phyloP scores from a whole-genome alignment of 2,797 vertebrate genomes.

The Parauchenoglanis punctatus region DNA sequence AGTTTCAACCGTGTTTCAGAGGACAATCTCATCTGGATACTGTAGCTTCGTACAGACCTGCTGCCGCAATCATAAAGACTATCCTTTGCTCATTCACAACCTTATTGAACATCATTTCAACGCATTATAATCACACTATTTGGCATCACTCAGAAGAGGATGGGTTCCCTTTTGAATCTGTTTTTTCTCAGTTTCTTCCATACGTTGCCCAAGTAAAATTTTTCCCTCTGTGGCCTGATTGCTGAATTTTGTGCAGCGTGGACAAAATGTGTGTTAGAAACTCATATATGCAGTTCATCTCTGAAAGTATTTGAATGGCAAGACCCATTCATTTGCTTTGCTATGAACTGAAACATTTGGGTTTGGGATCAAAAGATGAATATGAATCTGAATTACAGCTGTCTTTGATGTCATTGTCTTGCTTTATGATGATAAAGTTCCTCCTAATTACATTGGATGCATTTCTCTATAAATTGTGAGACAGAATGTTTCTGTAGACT shows the following conservation, averaged over 20 bases:
- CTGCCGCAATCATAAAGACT: too few relatives aligned
- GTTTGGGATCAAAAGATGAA: too few relatives aligned
- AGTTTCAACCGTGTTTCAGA: neutral
- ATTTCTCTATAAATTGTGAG: neutral
- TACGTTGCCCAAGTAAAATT: neutral
- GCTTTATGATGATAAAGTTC: neutral
- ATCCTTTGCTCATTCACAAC: neutral
- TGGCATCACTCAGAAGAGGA: neutral
- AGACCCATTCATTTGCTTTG: too few relatives aligned
- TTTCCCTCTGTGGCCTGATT: too few relatives aligned
- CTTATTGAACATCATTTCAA: neutral
- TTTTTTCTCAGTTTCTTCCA: neutral
- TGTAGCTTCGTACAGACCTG: neutral
- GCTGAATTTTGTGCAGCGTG: too few relatives aligned
- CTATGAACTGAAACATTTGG: too few relatives aligned
- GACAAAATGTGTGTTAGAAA: too few relatives aligned
- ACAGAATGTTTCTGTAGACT: neutral
- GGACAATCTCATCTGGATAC: neutral
- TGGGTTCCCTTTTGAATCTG: neutral
- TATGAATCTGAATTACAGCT: too few relatives aligned
- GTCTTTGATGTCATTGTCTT: neutral
- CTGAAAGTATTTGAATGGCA: too few relatives aligned
- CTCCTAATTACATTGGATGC: neutral
- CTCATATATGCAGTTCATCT: too few relatives aligned
- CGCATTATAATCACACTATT: neutral